Evolutionary conservation across 2,888 invertebrate genomes (phyloP).

Genomic region (Cantharis nigra): DNA sequence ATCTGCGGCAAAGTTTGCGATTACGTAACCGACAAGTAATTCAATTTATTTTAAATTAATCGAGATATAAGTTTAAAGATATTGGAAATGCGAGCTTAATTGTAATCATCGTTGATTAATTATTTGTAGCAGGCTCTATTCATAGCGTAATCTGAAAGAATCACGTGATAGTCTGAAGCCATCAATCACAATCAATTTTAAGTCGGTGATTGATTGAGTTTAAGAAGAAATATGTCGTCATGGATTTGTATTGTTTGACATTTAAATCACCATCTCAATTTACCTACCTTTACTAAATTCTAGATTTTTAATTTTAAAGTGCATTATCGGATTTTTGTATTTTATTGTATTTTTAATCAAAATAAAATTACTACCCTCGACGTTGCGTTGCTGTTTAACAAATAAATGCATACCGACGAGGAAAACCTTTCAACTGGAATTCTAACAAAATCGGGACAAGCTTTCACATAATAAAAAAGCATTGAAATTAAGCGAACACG

Average conservation of each 20-base stretch:
- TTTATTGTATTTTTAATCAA: not conserved
- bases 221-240: conserved; percentile 5
- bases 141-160: conserved; percentile 7
- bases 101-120: conserved; percentile 5
- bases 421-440: too few species aligned
- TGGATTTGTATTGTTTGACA: conserved; percentile 8
- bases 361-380: not conserved
- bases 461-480: too few species aligned
- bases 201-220: conserved; percentile 16
- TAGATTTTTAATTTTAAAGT: not conserved
- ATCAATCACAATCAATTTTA: conserved; percentile 20
- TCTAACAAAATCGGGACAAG: too few species aligned
- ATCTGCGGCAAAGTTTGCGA: not conserved
- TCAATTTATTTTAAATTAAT: not conserved
- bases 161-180: not conserved
- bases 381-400: not conserved
- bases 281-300: not conserved
- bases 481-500: too few species aligned
- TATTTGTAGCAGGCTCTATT: not conserved
- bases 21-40: not conserved
- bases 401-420: not conserved
- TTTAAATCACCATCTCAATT: conserved; percentile 10
- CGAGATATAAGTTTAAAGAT: conserved; percentile 2
- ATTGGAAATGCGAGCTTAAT: not conserved
- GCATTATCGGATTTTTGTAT: not conserved